Evolutionary conservation across 2,888 invertebrate species (phyloP).

Genomic region (Lasioglossum villosulum): DNA sequence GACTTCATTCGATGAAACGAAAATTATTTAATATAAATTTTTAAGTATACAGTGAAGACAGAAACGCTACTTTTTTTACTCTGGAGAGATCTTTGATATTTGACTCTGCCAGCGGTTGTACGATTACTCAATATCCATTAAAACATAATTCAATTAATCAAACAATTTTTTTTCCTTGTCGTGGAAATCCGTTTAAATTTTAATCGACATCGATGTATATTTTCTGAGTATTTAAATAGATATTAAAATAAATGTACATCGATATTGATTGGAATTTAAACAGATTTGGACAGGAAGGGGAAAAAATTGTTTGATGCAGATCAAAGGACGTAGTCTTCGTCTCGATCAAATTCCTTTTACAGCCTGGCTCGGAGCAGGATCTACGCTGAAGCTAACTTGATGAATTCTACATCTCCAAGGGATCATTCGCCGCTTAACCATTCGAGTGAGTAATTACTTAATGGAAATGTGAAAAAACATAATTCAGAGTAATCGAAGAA

Average conservation of each 20-base stretch:
- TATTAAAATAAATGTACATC: no score
- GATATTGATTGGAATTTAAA: not conserved
- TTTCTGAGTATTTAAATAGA: no score
- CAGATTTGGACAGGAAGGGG: not conserved
- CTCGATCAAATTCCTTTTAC: not conserved
- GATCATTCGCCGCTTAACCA: not conserved
- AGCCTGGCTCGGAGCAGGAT: not conserved
- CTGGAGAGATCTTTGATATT: no score
- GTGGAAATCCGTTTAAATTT: not conserved
- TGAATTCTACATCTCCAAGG: not conserved
- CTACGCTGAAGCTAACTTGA: not conserved
- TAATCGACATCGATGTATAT: not conserved
- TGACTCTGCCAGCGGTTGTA: no score
- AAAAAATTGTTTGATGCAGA: not conserved
- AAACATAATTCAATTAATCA: not conserved
- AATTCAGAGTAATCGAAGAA: not conserved
- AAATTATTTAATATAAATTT: not conserved
- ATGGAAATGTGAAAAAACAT: not conserved
- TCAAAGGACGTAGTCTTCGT: not conserved
- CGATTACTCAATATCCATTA: no score
- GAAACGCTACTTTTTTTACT: not conserved
- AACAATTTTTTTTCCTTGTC: not conserved
- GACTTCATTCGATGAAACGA: not conserved
- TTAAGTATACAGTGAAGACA: no score
- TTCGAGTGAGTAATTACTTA: not conserved